Evolutionary conservation across 2,888 invertebrate species (phyloP), one percentile per base, ranked within the genome.

Genomic region (Anarsia innoxiella): DNA sequence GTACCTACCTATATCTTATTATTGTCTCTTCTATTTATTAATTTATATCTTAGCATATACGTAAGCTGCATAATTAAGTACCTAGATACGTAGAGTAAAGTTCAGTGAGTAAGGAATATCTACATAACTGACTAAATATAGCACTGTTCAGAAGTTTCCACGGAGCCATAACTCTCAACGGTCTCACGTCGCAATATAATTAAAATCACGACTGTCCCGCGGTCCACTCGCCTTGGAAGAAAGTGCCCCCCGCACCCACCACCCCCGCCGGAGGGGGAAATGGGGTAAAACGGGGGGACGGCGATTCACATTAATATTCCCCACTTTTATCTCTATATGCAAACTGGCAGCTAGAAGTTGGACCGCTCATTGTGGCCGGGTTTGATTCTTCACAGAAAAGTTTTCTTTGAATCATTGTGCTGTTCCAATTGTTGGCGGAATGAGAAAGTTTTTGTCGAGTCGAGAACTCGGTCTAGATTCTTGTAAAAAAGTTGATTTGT

Each of bases 241-340:
- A 73, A 76, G 65, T 67, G 61, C 68, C 70, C 57, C 65, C 56
- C 48, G 41, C 25, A 4, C n/a, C 25, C n/a, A 49, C 54, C 44
- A 41, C n/a, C 45, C 46, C 41, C 52, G 57, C 56, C 45, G 34
- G 42, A 42, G 36, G 42, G 36, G 44, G 27, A 46, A 42, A 53
- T 47, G 52, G 53, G 52, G 46, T n/a, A n/a, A 48, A 44, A 39
- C 50, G 46, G 55, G 56, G 53, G 46, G 63, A 49, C 57, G 74
- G 70, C 71, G 72, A 76, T 75, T 72, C 83, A 76, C 83, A 84
- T 84, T 84, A 84, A 83, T 84, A 84, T 84, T 83, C 84, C 80
- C 82, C 74, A 82, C 83, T 84, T 84, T 84, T 84, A 84, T 84
- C 84, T 84, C 84, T 84, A 83, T 83, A 84, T 84, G 84, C 84